These are phyloP conservation scores for Urocolius indicus DNA, from an alignment of 2,113 vertebrate genomes.

Conservation along the genomic window DNA sequence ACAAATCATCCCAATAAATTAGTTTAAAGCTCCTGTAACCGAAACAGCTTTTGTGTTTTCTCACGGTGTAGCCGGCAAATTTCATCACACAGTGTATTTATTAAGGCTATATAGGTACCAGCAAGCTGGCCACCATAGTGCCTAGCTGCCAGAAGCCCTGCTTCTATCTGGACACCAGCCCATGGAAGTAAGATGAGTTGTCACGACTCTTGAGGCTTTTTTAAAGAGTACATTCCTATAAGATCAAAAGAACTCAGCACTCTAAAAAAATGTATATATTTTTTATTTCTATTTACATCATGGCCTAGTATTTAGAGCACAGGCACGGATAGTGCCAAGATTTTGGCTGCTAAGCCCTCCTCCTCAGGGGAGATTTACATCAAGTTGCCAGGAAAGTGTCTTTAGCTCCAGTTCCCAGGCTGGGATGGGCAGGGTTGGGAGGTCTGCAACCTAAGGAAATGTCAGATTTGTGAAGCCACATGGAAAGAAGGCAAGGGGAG, in stretches of 20 bases:
- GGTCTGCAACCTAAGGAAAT: background rate
- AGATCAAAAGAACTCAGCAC: background rate
- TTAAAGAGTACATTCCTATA: background rate
- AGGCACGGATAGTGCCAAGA: background rate
- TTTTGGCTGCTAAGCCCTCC: background rate
- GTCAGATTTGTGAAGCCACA: background rate
- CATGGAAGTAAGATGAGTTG: background rate
- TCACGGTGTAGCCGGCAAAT: background rate
- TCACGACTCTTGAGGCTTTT: background rate
- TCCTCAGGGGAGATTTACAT: background rate
- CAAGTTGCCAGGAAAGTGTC: background rate
- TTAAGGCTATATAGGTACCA: background rate
- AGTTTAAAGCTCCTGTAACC: background rate
- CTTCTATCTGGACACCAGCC: background rate
- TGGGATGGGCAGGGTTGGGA: background rate
- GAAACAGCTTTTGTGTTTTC: background rate
- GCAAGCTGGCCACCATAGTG: background rate
- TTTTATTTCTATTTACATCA: background rate
- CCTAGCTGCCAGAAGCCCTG: background rate
- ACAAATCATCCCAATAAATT: background rate
- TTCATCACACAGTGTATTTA: background rate
- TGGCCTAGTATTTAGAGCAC: background rate
- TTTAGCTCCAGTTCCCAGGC: background rate
- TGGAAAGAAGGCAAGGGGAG: background rate
- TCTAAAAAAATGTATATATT: background rate